Base-by-base conservation (phyloP, 2,797 vertebrate genomes). In the Sebastolobus alascanus region DNA sequence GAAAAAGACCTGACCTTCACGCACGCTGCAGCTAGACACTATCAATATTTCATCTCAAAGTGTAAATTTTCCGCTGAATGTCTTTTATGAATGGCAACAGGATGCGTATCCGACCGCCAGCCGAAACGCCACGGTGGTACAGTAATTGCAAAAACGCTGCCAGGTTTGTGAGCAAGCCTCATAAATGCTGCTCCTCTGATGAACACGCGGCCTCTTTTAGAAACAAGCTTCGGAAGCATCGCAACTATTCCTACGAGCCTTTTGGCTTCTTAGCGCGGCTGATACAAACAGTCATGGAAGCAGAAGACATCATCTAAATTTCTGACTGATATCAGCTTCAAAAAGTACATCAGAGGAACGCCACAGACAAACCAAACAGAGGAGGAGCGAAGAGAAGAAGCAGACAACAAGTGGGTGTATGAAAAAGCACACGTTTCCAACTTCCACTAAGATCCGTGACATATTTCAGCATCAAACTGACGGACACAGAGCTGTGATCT, bases 1-100 rank as follows among this genome's bases (percentile, higher is more conserved):
- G 83, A 89, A 87, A 86, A 83, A 88, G 88, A 75, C 76, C 75
- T 88, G 91, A 93, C 92, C 92, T 94, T 94, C 86, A 84, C 65
- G 69, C 43, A 27, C 14, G 68, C 67, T 69, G 29, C 75, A 71
- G 77, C 78, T 40, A 69, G 71, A 67, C 50, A 50, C 58, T 81
- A 87, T 91, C 86, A 91, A 91, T 87, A 85, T 86, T 91, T 90
- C 65, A 91, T 83, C 80, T 75, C 22, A 46, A 52, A 71, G 59
- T 73, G 68, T 78, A 80, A 20, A 77, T 77, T 75, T 72, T 29
- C 37, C 6, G 54, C 20, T 35, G 20, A 68, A 75, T 77, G 64
- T 7, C 22, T 55, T 29, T 60, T 35, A 35, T 46, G 13, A 75
- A 71, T 59, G 64, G 70, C 58, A 50, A 46, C 22, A 13, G 58